Conservation (phyloP, 2,888 invertebrate genomes). For the Tenthredo amoena region DNA sequence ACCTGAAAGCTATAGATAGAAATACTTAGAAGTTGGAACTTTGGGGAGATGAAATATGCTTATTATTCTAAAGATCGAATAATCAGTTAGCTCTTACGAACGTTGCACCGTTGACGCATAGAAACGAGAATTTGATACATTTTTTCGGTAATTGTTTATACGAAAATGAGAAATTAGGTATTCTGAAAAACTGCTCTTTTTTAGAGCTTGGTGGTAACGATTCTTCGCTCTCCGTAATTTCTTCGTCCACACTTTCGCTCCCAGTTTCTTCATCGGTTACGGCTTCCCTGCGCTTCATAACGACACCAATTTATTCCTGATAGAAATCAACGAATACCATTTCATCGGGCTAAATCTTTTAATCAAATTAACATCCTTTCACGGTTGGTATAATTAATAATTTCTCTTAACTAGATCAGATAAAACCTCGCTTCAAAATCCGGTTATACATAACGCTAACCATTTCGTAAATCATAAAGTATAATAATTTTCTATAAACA, state of each 20-base stretch:
- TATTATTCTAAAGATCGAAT: background rate
- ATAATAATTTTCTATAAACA: background rate
- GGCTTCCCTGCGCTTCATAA: slow-evolving; percentile 61
- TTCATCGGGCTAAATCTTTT: background rate
- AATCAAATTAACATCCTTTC: background rate
- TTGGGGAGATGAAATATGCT: background rate
- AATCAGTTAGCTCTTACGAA: slow-evolving; percentile 64
- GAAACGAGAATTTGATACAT: slow-evolving; percentile 63
- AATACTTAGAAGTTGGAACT: background rate
- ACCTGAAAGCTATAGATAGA: slow-evolving; percentile 64
- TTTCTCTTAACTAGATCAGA: background rate
- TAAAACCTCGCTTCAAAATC: background rate
- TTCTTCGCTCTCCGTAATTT: slow-evolving; percentile 63
- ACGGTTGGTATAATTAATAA: background rate
- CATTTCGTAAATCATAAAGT: background rate
- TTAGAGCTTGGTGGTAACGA: slow-evolving; percentile 61
- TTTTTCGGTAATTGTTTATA: slow-evolving; percentile 61
- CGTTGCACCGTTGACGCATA: slow-evolving; percentile 62
- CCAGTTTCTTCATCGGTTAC: slow-evolving; percentile 63
- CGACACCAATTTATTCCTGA: background rate
- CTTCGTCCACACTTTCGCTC: slow-evolving; percentile 64
- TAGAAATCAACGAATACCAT: background rate
- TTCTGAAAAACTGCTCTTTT: slow-evolving; percentile 59
- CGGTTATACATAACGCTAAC: background rate
- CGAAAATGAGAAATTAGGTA: slow-evolving; percentile 61